These are phyloP conservation scores for Liolophura sinensis DNA, from an alignment of 1,140 invertebrate species.

Conservation along the genomic window DNA sequence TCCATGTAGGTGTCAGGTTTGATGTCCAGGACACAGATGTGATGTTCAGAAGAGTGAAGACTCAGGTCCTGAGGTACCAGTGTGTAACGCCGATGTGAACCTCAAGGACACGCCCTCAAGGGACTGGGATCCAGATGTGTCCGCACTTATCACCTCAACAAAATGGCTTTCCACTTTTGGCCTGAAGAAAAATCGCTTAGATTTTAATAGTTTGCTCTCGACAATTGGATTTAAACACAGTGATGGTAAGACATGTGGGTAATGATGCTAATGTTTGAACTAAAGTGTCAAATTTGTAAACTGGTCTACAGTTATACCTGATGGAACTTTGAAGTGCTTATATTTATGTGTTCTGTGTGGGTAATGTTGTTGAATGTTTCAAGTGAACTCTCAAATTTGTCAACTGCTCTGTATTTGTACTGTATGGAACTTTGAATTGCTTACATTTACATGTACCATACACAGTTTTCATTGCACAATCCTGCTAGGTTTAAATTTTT, in stretches of 20 bases:
- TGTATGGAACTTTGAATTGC: too few species aligned
- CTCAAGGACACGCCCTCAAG: slow-evolving; percentile 36
- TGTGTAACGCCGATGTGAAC: slow-evolving; percentile 38
- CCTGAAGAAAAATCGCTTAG: slow-evolving; percentile 47
- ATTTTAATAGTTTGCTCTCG: slow-evolving; percentile 49
- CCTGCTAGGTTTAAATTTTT: too few species aligned
- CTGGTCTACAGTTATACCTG: too few species aligned
- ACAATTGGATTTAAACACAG: slow-evolving; percentile 56
- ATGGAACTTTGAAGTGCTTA: too few species aligned
- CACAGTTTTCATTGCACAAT: too few species aligned
- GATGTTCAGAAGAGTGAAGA: slow-evolving; percentile 7
- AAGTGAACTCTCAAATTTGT: too few species aligned
- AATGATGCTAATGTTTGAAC: too few species aligned
- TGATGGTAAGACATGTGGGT: slow-evolving; percentile 41
- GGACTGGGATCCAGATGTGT: slow-evolving; percentile 53
- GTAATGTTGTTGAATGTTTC: too few species aligned
- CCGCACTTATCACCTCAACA: slow-evolving; percentile 40
- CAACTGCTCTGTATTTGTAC: too few species aligned
- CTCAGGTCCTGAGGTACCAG: slow-evolving; percentile 14
- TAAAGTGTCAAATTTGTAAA: too few species aligned
- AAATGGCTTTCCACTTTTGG: slow-evolving; percentile 57
- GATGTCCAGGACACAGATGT: slow-evolving; percentile 29
- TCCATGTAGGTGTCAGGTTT: slow-evolving; percentile 40
- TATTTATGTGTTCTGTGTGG: too few species aligned
- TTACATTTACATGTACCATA: too few species aligned